phyloP scores from a whole-genome alignment of 2,888 invertebrate genomes.

The Mesorhabditis belari region DNA sequence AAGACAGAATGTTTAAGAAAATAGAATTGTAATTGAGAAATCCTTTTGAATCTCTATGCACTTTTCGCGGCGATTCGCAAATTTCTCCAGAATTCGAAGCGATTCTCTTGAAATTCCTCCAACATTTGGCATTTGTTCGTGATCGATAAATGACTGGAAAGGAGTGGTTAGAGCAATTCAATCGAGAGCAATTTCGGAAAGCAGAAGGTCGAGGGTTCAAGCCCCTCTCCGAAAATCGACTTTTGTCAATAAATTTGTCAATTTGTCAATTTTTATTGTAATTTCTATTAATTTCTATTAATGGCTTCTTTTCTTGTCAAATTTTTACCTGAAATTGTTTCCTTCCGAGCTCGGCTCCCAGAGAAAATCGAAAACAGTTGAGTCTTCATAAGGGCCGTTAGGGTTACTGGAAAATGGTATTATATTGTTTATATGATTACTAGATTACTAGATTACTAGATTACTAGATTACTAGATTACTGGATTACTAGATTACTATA shows the following conservation, averaged over 20 bases:
- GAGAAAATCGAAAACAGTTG: slow-evolving; percentile 36
- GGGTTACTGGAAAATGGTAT: slow-evolving; percentile 33
- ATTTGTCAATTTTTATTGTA: too few species aligned
- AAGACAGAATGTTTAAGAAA: neutral
- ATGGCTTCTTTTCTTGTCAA: too few species aligned
- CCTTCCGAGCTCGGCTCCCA: slow-evolving; percentile 35
- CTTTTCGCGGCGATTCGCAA: slow-evolving; percentile 16
- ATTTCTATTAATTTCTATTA: neutral
- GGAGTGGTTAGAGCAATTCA: neutral
- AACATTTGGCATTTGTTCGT: slow-evolving; percentile 33
- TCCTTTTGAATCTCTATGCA: too few species aligned
- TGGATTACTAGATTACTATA: too few species aligned
- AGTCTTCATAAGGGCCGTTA: slow-evolving; percentile 40
- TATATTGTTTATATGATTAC: too few species aligned
- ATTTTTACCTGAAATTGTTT: slow-evolving; percentile 12
- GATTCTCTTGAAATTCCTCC: slow-evolving; percentile 21
- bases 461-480: too few species aligned
- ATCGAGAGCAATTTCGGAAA: too few species aligned
- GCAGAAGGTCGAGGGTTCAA: too few species aligned
- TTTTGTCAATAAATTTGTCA: too few species aligned
- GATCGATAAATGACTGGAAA: slow-evolving; percentile 19
- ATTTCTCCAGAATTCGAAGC: slow-evolving; percentile 36
- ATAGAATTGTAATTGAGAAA: too few species aligned
- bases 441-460: too few species aligned
- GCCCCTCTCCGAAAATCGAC: neutral